Percentiles rank a stretch among this genome's conserved stretches.
Conservation (phyloP, 2,797 vertebrate genomes). For the Sebastes reedi region DNA sequence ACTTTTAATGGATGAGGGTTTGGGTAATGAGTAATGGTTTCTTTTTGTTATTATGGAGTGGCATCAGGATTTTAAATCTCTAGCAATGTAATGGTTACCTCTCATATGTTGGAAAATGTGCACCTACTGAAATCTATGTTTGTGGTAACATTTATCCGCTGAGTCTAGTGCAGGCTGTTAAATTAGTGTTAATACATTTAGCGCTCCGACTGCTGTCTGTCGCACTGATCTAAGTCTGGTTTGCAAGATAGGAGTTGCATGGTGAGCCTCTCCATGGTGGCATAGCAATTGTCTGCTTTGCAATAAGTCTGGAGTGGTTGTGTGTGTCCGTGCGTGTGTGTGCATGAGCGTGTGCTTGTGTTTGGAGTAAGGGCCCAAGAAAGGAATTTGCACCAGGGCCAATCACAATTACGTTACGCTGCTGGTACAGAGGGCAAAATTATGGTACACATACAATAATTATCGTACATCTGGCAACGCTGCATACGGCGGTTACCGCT, state of each 20-base stretch:
- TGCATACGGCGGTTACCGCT: too few species aligned
- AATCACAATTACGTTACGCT: neutral
- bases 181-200: rapidly evolving
- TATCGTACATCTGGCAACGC: too few species aligned
- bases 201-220: neutral
- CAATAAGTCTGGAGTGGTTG: neutral
- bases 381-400: neutral
- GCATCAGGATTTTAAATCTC: neutral
- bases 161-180: too few species aligned
- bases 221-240: neutral
- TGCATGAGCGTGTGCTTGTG: neutral
- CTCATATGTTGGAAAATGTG: too few species aligned
- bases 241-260: neutral
- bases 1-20: neutral
- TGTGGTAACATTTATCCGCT: too few species aligned
- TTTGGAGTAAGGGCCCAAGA: neutral
- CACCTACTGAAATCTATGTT: too few species aligned
- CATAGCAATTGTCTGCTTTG: too few species aligned
- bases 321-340: neutral
- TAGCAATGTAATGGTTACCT: neutral
- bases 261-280: too few species aligned
- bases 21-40: neutral
- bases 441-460: too few species aligned
- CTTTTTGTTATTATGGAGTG: neutral
- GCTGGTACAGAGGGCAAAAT: too few species aligned